Evolutionary conservation across 2,888 invertebrate genomes (phyloP).

Genomic region (Petrolisthes manimaculis): DNA sequence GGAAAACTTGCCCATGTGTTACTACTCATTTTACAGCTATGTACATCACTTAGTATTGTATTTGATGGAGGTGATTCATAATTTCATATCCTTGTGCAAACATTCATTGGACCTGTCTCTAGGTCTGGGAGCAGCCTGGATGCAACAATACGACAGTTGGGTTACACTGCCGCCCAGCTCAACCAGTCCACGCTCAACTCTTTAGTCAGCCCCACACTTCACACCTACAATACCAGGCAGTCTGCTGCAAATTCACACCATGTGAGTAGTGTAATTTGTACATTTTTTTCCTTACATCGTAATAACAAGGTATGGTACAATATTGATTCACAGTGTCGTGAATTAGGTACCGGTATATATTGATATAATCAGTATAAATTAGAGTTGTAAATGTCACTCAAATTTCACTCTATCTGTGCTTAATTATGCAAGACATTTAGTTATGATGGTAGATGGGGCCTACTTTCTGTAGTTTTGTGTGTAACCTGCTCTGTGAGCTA

Average conservation of each 20-base stretch:
- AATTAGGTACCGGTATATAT: not conserved
- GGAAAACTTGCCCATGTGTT: no score
- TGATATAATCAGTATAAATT: no score
- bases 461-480: no score
- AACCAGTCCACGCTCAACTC: constrained; percentile 56
- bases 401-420: no score
- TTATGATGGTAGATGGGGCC: no score
- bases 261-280: constrained; percentile 25
- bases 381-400: no score
- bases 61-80: no score
- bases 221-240: constrained; percentile 58
- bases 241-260: constrained; percentile 38
- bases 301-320: not conserved
- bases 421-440: no score
- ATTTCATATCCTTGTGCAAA: no score
- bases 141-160: constrained; percentile 56
- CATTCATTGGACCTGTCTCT: not conserved
- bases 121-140: constrained; percentile 51
- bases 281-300: not conserved
- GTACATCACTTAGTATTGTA: no score
- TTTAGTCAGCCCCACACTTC: constrained; percentile 45
- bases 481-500: no score
- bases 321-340: not conserved
- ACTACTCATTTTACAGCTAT: no score
- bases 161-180: constrained; percentile 50